Percentiles rank a stretch among this genome's conserved stretches.
Conservation (phyloP, 2,888 invertebrate genomes). For the Apotomis capreana region DNA sequence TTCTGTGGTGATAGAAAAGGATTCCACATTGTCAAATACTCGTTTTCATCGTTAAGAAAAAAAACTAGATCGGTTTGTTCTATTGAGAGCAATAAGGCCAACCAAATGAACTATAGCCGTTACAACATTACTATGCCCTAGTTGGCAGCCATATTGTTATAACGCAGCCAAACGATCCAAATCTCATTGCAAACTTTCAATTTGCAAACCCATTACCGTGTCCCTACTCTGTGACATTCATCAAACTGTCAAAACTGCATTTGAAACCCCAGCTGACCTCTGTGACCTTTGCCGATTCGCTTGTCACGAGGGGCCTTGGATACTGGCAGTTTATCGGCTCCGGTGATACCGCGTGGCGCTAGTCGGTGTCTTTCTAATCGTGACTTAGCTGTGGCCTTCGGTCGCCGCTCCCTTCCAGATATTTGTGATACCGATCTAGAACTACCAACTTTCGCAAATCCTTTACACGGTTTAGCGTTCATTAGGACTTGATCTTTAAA, state of each 20-base stretch:
- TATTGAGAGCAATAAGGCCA: neutral
- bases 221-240: conserved; percentile 58
- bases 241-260: conserved; percentile 63
- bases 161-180: conserved; percentile 22
- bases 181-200: conserved; percentile 25
- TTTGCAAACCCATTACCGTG: conserved; percentile 37
- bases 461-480: neutral
- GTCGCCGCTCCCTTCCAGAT: conserved; percentile 70
- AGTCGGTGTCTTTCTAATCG: conserved; percentile 70
- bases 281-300: conserved; percentile 68
- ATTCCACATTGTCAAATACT: too few relatives aligned
- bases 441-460: conserved; percentile 44
- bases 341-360: conserved; percentile 37
- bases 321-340: conserved; percentile 54
- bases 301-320: conserved; percentile 76
- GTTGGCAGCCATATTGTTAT: conserved; percentile 24
- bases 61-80: neutral
- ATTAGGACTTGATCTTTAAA: conserved; percentile 10
- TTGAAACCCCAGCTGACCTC: conserved; percentile 64
- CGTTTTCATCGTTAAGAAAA: neutral
- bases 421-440: conserved; percentile 67
- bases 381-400: conserved; percentile 74
- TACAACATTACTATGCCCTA: conserved; percentile 23
- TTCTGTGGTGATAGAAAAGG: too few relatives aligned
- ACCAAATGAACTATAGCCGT: neutral